Evolutionary conservation across 2,888 invertebrate species (phyloP).

Genomic region (Agriopis marginaria): DNA sequence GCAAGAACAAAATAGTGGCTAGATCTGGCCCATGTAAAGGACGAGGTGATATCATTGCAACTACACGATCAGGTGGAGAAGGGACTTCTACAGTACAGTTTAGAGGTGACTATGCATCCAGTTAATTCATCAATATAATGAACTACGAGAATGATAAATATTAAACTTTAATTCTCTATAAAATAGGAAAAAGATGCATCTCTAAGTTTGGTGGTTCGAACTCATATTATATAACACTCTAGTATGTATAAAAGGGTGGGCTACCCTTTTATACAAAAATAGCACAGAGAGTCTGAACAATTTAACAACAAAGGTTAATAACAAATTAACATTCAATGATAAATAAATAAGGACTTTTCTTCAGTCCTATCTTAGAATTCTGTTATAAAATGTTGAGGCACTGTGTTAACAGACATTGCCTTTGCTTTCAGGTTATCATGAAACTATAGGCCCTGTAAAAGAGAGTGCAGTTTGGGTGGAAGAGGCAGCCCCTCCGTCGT

Average conservation of each 20-base stretch:
- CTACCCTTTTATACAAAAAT: too few species aligned
- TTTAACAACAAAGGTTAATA: too few species aligned
- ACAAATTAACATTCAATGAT: too few species aligned
- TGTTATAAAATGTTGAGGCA: neutral
- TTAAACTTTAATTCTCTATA: neutral
- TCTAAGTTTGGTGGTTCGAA: too few species aligned
- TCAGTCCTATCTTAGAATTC: too few species aligned
- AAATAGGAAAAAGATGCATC: too few species aligned
- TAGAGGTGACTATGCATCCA: conserved; percentile 84
- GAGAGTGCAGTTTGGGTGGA: conserved; percentile 99
- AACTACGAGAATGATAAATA: neutral
- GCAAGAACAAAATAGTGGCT: conserved; percentile 98
- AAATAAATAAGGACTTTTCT: too few species aligned
- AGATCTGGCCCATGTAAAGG: conserved; percentile 97
- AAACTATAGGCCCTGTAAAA: conserved; percentile 96
- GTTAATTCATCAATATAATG: neutral
- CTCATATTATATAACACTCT: too few species aligned
- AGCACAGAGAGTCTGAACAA: too few species aligned
- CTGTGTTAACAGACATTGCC: neutral
- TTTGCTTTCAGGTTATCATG: conserved; percentile 89
- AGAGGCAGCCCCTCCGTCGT: conserved; percentile 94
- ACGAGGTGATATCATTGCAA: conserved; percentile 96
- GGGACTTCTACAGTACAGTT: conserved; percentile 97
- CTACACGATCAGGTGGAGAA: conserved; percentile 93
- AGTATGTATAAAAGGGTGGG: too few species aligned